Conservation (phyloP, 1,140 invertebrate genomes). For the Drosophila miranda region DNA sequence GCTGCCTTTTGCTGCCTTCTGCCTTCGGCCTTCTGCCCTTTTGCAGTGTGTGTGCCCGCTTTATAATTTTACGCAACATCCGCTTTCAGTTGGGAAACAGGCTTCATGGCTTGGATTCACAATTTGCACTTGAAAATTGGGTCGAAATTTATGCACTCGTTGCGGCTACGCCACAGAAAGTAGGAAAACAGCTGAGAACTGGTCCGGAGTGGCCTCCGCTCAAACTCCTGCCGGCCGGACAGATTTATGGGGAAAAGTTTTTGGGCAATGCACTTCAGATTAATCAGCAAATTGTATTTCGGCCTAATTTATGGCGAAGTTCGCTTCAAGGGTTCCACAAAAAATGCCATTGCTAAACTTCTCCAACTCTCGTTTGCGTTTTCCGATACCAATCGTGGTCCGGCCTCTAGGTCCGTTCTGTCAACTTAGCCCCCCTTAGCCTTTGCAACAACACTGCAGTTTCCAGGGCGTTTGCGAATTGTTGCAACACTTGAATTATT, state of each 20-base stretch:
- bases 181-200: conserved; percentile 55
- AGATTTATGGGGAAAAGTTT: conserved; percentile 74
- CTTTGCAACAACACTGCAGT: conserved; percentile 20
- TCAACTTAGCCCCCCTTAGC: not conserved
- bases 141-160: conserved; percentile 77
- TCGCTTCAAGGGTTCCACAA: conserved; percentile 31
- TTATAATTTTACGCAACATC: conserved; percentile 76
- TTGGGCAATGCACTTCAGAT: conserved; percentile 72
- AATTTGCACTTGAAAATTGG: conserved; percentile 79
- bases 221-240: conserved; percentile 16
- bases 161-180: conserved; percentile 56
- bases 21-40: not conserved
- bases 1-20: not conserved
- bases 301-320: conserved; percentile 68
- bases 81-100: conserved; percentile 43
- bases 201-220: not conserved
- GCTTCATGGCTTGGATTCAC: conserved; percentile 27
- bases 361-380: conserved; percentile 26
- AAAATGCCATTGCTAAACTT: conserved; percentile 22
- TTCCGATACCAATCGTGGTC: not conserved
- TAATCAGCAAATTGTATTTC: conserved; percentile 80
- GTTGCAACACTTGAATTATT: conserved; percentile 23
- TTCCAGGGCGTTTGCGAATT: conserved; percentile 6
- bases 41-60: conserved; percentile 17
- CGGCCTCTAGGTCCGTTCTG: conserved; percentile 13